phyloP scores from a whole-genome alignment of 2,888 invertebrate genomes.

The Unio delphinus region DNA sequence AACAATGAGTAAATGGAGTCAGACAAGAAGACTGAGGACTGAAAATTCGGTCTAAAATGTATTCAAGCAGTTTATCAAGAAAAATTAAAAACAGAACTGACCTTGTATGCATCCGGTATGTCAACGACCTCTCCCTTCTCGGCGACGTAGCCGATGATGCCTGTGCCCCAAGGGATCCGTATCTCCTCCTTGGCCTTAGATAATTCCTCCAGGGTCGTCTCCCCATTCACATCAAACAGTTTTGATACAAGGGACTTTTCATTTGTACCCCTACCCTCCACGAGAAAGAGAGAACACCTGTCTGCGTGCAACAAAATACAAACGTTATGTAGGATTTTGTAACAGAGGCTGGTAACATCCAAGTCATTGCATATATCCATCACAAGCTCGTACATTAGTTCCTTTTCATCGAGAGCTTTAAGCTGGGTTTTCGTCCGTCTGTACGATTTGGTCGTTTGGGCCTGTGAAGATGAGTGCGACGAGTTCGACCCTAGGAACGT shows the following conservation, averaged over 20 bases:
- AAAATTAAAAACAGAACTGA: constrained; percentile 30
- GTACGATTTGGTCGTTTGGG: constrained; percentile 72
- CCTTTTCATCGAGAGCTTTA: constrained; percentile 67
- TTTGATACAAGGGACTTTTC: constrained; percentile 76
- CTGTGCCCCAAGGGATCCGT: constrained; percentile 64
- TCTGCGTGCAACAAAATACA: constrained; percentile 69
- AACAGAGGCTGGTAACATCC: constrained; percentile 68
- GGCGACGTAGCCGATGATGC: constrained; percentile 68
- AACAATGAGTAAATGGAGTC: no score
- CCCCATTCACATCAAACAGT: constrained; percentile 68
- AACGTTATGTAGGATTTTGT: constrained; percentile 70
- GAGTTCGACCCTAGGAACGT: constrained; percentile 81
- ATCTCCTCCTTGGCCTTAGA: constrained; percentile 95
- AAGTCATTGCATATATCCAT: constrained; percentile 70
- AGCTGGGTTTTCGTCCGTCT: constrained; percentile 75
- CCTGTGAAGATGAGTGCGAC: constrained; percentile 37
- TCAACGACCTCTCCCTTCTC: constrained; percentile 65
- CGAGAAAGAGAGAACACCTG: constrained; percentile 69
- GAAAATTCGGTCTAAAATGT: no score
- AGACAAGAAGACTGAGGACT: no score
- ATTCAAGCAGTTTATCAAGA: background rate
- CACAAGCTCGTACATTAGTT: constrained; percentile 70
- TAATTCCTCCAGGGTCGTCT: constrained; percentile 80
- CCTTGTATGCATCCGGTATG: constrained; percentile 69
- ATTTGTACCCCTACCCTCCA: constrained; percentile 71